Percentiles rank a stretch among this genome's conserved stretches.
Evolutionary conservation across 2,797 vertebrate species (phyloP).

Genomic region (Rhynchotus rufescens): DNA sequence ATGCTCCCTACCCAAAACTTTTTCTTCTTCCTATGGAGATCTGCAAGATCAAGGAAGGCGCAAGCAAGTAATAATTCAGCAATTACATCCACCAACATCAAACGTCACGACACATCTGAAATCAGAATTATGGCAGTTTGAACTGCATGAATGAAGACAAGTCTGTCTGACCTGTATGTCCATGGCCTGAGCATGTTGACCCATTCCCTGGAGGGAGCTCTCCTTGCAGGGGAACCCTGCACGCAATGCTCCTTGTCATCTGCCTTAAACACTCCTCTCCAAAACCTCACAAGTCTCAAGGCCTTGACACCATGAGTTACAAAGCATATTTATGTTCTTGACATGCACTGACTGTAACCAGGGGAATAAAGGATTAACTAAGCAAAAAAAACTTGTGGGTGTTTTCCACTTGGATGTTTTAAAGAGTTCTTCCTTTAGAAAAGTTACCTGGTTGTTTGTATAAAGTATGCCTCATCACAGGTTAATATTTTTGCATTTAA

Average conservation of each 20-base stretch:
- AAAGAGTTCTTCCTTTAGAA: background rate
- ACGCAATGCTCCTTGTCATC: background rate
- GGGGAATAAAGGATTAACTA: background rate
- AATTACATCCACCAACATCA: background rate
- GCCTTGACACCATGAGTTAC: background rate
- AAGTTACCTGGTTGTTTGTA: background rate
- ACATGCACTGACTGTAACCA: background rate
- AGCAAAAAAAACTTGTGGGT: background rate
- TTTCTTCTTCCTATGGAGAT: background rate
- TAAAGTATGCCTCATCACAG: background rate
- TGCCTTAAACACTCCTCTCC: background rate
- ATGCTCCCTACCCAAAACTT: background rate
- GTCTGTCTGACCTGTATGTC: background rate
- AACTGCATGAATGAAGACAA: background rate
- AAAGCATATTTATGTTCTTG: background rate
- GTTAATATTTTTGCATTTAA: conserved; percentile 25
- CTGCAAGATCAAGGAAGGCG: background rate
- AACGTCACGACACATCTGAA: background rate
- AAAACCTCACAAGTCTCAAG: background rate
- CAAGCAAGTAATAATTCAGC: background rate
- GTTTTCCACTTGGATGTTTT: background rate
- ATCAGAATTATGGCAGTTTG: background rate
- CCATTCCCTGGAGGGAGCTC: background rate
- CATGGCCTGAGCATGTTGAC: background rate
- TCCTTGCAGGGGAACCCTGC: background rate